Base-by-base conservation (phyloP, 2,888 invertebrate genomes). In the Metellina segmentata region DNA sequence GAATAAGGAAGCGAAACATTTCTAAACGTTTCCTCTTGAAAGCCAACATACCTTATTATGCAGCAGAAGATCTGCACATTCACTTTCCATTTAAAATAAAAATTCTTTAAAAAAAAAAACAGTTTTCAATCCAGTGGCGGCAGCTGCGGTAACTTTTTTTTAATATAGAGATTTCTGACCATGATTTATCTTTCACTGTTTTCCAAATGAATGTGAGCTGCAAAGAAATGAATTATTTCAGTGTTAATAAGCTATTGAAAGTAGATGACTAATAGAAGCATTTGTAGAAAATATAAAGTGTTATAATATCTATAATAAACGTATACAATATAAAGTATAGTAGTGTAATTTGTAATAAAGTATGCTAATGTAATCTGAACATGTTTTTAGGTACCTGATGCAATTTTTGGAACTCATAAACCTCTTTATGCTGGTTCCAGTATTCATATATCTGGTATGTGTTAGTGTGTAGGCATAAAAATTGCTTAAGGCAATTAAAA, bases 401-500 rank as follows among this genome's bases (percentile, higher is more conserved):
- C 83, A 20, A n/a, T 83, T 71, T 93, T 93, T 89, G 89, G 91
- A 34, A 81, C 91, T n/a, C 93, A 93, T 19, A 93, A 93, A 81
- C 92, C 93, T 77, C 87, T 93, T 4, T 93, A 93, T 90, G 72
- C 74, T 52, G 93, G 91, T 71, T 93, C 93, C 51, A 91, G 77
- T 52, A 89, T 93, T 13, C 83, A 89, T 70, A 78, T 93, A 20
- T 89, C 93, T 88, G 86, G 93, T 93, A 74, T 85, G 87, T 85
- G 49, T 34, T 19, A n/a, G 19, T 53, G 8, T 77, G 61, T 51
- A 48, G 7, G 8, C 49, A 4, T 13, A 49, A 11, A 16, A n/a
- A n/a, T n/a, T n/a, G 2, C 6, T 49, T 49, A n/a, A n/a, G 16
- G 11, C n/a, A 19, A 72, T 9, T n/a, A 6, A 20, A 7, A 19